phyloP scores from a whole-genome alignment of 2,113 vertebrate species.

The Sphaerodactylus townsendi region DNA sequence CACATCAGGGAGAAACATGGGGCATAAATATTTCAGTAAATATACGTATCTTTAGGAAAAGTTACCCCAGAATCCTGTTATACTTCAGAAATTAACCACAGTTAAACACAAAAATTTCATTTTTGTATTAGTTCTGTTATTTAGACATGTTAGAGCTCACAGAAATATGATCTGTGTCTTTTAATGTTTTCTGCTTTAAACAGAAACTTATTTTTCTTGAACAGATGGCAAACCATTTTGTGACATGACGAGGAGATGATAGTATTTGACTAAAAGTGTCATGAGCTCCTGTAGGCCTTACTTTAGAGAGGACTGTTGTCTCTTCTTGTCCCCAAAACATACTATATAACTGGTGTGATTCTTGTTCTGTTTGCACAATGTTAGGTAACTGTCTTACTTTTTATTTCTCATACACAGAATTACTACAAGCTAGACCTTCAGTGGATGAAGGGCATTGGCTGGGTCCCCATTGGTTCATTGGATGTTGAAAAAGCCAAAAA shows the following conservation, averaged over 20 bases:
- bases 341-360: too few relatives aligned
- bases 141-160: not conserved
- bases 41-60: not conserved
- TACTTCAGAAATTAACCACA: not conserved
- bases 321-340: not conserved
- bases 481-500: slow-evolving; percentile 84
- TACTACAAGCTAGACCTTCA: slow-evolving; percentile 82
- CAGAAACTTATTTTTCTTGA: not conserved
- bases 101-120: not conserved
- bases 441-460: slow-evolving; percentile 77
- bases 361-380: too few relatives aligned
- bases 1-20: too few relatives aligned
- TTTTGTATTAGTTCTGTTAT: not conserved
- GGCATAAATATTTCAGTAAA: too few relatives aligned
- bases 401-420: slow-evolving; percentile 60
- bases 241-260: not conserved
- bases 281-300: not conserved
- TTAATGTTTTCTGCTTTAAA: not conserved
- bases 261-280: not conserved
- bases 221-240: not conserved
- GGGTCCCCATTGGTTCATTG: slow-evolving; percentile 84
- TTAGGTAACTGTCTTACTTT: too few relatives aligned
- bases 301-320: not conserved
- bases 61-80: not conserved
- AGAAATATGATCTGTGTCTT: not conserved